phyloP scores from a whole-genome alignment of 2,888 invertebrate species.

The Meliscaeva auricollis region DNA sequence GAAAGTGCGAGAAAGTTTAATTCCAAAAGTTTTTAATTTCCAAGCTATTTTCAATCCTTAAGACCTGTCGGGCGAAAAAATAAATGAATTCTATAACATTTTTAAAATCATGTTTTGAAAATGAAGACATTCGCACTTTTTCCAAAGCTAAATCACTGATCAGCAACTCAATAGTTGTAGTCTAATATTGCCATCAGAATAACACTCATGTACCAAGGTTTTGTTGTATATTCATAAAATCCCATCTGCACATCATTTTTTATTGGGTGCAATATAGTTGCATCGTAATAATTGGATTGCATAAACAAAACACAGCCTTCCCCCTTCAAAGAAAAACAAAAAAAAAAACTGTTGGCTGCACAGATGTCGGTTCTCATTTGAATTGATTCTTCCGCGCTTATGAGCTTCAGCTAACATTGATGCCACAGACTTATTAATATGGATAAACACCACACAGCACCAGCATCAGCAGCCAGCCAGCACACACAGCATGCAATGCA shows the following conservation, averaged over 20 bases:
- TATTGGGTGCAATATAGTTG: background rate
- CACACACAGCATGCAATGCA: slow-evolving; percentile 37
- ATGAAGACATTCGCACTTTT: no score
- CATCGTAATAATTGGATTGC: slow-evolving; percentile 9
- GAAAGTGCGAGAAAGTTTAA: no score
- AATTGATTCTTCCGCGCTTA: slow-evolving; percentile 28
- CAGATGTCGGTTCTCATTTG: slow-evolving; percentile 13
- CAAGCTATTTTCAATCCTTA: no score
- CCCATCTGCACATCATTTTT: background rate
- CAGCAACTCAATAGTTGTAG: no score
- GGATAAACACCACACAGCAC: background rate
- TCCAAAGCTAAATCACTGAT: no score
- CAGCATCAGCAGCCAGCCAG: no score
- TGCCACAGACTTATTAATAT: slow-evolving; percentile 26
- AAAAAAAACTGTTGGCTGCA: background rate
- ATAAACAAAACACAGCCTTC: slow-evolving; percentile 5
- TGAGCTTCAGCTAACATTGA: slow-evolving; percentile 17
- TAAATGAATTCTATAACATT: no score
- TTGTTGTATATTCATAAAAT: slow-evolving; percentile 7
- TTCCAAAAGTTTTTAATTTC: no score
- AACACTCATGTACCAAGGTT: no score
- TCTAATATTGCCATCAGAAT: no score
- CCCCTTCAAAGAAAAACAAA: background rate
- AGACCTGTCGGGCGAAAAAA: no score
- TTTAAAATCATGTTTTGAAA: no score